Conservation (phyloP, 2,888 invertebrate genomes). For the Oasisia sp. region DNA sequence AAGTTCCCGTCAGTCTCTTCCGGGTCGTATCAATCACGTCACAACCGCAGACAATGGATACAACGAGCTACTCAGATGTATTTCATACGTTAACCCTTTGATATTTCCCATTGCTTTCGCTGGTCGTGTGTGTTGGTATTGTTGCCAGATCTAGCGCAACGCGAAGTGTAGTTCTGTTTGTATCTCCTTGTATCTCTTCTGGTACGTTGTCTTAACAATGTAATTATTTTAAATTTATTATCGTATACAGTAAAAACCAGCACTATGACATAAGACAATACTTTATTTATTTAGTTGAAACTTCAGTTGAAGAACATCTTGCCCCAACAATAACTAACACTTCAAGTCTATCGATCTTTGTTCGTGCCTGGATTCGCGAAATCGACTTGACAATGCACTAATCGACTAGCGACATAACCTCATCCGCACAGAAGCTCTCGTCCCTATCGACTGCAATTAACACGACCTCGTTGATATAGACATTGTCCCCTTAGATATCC, state of each 20-base stretch:
- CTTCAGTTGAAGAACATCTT: neutral
- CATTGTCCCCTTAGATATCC: too few species aligned
- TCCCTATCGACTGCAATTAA: neutral
- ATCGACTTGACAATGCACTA: neutral
- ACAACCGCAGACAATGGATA: neutral
- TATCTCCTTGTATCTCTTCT: neutral
- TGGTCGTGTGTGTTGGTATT: neutral
- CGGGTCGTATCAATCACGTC: neutral
- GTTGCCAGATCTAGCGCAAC: neutral
- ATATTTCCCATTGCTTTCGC: neutral
- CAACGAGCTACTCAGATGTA: neutral
- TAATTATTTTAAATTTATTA: neutral
- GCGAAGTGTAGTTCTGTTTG: neutral
- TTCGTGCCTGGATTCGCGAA: neutral
- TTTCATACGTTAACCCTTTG: constrained; percentile 5
- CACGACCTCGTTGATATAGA: neutral
- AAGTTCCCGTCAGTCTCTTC: neutral
- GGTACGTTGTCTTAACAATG: neutral
- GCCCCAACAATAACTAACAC: neutral
- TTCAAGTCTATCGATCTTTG: neutral
- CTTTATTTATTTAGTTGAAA: neutral
- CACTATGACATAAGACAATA: neutral
- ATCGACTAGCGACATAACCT: neutral
- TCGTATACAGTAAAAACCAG: neutral
- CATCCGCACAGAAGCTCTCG: neutral